A percentile compares a stretch with the other conserved stretches of the same genome.
Conservation (phyloP, 2,797 vertebrate genomes). For the Cyprinella venusta region DNA sequence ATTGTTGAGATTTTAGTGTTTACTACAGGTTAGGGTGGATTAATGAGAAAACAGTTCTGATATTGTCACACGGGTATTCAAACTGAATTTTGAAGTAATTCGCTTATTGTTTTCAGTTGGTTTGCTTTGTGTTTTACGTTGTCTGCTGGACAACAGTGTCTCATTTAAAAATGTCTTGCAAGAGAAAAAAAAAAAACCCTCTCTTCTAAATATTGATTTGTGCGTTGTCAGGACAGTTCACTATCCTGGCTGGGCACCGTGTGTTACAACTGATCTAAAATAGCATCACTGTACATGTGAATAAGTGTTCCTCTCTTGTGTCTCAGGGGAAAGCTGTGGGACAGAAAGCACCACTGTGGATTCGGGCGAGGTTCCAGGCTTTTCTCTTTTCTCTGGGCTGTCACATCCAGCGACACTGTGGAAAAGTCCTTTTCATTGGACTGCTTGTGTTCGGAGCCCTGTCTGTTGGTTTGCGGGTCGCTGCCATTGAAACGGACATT, state of each 20-base stretch:
- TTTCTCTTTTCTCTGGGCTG: slow-evolving; percentile 96
- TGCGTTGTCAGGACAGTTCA: slow-evolving; percentile 27
- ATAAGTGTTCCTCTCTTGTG: slow-evolving; percentile 63
- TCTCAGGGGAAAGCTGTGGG: slow-evolving; percentile 87
- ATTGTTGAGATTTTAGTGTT: not conserved
- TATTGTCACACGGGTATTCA: not conserved
- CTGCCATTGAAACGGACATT: slow-evolving; percentile 95
- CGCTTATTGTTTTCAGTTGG: not conserved
- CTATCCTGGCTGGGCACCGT: slow-evolving; percentile 41
- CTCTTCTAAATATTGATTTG: slow-evolving; percentile 28
- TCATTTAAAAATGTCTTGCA: not conserved
- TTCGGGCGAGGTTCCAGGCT: slow-evolving; percentile 93
- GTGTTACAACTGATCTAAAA: slow-evolving; percentile 42
- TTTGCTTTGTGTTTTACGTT: not conserved
- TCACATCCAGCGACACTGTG: slow-evolving; percentile 96
- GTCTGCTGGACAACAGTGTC: not conserved
- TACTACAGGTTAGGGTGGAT: slow-evolving; percentile 23
- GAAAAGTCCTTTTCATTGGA: slow-evolving; percentile 97
- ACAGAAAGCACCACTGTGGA: slow-evolving; percentile 91
- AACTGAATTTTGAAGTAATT: not conserved
- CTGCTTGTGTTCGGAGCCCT: slow-evolving; percentile 94
- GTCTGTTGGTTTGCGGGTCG: slow-evolving; percentile 92
- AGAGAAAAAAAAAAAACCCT: not conserved
- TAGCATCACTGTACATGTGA: slow-evolving; percentile 49
- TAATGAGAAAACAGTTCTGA: not conserved